Evolutionary conservation across 37 sponge, comb jelly and placozoan genomes (phyloP).

Genomic region (Cliona cf. orientalis): DNA sequence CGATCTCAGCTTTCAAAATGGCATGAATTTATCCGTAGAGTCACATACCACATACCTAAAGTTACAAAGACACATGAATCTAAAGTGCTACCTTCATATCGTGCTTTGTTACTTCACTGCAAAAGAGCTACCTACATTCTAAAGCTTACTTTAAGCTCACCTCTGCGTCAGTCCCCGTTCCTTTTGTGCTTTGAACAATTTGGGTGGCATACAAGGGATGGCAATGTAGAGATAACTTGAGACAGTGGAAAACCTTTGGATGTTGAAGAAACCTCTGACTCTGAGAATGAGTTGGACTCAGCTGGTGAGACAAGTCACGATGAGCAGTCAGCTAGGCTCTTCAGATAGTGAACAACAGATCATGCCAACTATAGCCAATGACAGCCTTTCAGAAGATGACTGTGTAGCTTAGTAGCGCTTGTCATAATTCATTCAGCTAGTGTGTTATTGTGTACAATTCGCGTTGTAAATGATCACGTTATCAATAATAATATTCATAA

Average conservation of each 20-base stretch:
- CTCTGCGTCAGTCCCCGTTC: not conserved
- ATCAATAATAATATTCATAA: too few relatives aligned
- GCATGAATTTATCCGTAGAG: not conserved
- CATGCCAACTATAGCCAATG: too few relatives aligned
- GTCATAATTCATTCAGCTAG: too few relatives aligned
- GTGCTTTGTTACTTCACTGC: not conserved
- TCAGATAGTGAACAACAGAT: too few relatives aligned
- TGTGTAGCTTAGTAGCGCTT: too few relatives aligned
- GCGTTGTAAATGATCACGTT: too few relatives aligned
- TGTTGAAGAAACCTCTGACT: too few relatives aligned
- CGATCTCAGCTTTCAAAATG: not conserved
- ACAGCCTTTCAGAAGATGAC: too few relatives aligned
- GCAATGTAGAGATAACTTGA: not conserved
- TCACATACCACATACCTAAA: not conserved
- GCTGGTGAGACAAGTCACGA: not conserved
- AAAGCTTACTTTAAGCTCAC: not conserved
- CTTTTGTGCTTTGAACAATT: not conserved
- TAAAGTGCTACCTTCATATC: not conserved
- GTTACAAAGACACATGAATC: not conserved
- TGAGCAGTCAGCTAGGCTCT: not conserved
- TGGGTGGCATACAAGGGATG: not conserved
- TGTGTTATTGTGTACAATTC: too few relatives aligned
- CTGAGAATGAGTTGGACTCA: not conserved
- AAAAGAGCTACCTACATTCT: not conserved
- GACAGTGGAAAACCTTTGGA: not conserved